Evolutionary conservation across 2,888 invertebrate genomes (phyloP).

Genomic region (Lamproptera curius): DNA sequence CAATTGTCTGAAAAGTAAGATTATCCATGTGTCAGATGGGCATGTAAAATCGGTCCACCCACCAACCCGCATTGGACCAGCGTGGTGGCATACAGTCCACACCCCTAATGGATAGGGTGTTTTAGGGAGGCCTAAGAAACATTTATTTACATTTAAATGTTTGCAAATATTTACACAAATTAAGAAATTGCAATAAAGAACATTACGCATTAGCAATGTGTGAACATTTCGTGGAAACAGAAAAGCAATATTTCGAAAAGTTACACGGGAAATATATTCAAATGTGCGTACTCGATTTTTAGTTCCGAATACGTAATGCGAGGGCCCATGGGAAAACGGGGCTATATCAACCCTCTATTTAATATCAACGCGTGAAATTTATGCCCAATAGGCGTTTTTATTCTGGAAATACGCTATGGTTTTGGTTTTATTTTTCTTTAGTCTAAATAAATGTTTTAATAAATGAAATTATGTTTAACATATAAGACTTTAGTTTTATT

Average conservation of each 20-base stretch:
- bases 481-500: too few relatives aligned
- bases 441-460: too few relatives aligned
- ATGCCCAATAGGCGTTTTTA: slow-evolving; percentile 19
- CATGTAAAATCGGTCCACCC: too few relatives aligned
- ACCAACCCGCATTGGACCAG: too few relatives aligned
- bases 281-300: slow-evolving; percentile 15
- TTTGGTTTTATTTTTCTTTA: too few relatives aligned
- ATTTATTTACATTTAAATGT: neutral
- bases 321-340: slow-evolving; percentile 14
- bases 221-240: neutral
- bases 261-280: slow-evolving; percentile 17
- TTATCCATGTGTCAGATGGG: too few relatives aligned
- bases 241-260: slow-evolving; percentile 5
- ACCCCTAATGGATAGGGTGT: too few relatives aligned
- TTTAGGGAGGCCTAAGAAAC: too few relatives aligned
- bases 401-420: too few relatives aligned
- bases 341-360: slow-evolving; percentile 22
- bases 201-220: neutral
- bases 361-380: slow-evolving; percentile 25
- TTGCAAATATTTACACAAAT: neutral
- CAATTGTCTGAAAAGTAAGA: too few relatives aligned
- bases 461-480: too few relatives aligned
- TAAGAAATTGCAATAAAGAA: neutral
- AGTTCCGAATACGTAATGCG: slow-evolving; percentile 15
- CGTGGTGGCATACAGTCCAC: too few relatives aligned